Evolutionary conservation across 1,140 invertebrate species (phyloP).

Genomic region (Zaprionus capensis): DNA sequence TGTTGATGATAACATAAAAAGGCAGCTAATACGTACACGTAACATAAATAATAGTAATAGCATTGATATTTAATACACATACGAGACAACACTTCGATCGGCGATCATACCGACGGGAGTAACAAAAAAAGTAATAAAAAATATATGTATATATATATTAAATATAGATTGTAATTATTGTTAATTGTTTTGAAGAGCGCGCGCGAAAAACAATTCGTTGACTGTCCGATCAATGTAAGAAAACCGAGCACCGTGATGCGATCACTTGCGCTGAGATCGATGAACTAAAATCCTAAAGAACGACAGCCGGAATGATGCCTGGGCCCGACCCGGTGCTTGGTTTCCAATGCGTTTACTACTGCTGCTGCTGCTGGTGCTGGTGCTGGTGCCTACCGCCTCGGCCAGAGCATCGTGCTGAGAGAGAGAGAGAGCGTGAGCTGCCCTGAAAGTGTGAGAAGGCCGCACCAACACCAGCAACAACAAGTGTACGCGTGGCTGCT

Average conservation of each 20-base stretch:
- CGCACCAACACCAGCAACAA: constrained; percentile 50
- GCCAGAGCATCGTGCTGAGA: constrained; percentile 20
- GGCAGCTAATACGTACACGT: constrained; percentile 5
- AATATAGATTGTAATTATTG: constrained; percentile 19
- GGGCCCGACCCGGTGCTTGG: constrained; percentile 24
- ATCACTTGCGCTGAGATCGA: constrained; percentile 80
- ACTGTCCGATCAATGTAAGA: constrained; percentile 9
- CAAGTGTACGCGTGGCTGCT: constrained; percentile 77
- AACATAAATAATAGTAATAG: constrained; percentile 7
- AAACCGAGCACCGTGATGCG: constrained; percentile 50
- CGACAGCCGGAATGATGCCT: constrained; percentile 64
- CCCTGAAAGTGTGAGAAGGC: constrained; percentile 16
- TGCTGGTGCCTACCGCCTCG: constrained; percentile 20
- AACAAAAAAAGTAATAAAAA: constrained; percentile 15
- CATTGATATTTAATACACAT: constrained; percentile 31
- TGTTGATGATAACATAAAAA: constrained; percentile 33
- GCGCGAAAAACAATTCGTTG: constrained; percentile 16
- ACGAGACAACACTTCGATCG: constrained; percentile 14
- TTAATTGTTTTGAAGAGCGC: constrained; percentile 27
- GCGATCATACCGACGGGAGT: constrained; percentile 5
- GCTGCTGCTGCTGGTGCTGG: background rate
- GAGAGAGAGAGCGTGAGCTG: constrained; percentile 17
- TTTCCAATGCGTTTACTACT: constrained; percentile 28
- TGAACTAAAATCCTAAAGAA: constrained; percentile 75
- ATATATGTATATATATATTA: background rate